A percentile compares a stretch with the other conserved stretches of the same genome.
phyloP scores from a whole-genome alignment of 2,888 invertebrate genomes.

The Diaperis boleti region DNA sequence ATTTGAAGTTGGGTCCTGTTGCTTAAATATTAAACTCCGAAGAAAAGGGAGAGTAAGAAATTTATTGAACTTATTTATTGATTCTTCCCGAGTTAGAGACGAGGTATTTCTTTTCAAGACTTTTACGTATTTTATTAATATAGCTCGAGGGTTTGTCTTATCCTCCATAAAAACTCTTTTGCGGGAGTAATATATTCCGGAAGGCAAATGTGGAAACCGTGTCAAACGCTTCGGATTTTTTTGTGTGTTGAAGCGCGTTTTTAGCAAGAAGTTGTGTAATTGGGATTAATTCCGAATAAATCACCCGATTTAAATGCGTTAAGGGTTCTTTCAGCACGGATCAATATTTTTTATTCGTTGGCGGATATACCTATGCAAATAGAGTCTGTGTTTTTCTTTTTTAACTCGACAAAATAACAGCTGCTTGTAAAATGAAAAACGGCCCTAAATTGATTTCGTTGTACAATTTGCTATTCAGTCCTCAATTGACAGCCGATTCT shows the following conservation, averaged over 20 bases:
- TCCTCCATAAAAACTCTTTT: slow-evolving; percentile 15
- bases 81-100: too few species aligned
- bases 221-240: slow-evolving; percentile 21
- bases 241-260: slow-evolving; percentile 8
- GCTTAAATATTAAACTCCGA: too few species aligned
- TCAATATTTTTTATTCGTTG: slow-evolving; percentile 38
- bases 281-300: slow-evolving; percentile 24
- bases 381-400: slow-evolving; percentile 41
- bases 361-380: slow-evolving; percentile 43
- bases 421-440: slow-evolving; percentile 45
- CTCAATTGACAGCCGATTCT: slow-evolving; percentile 43
- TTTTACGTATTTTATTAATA: slow-evolving; percentile 6
- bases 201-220: slow-evolving; percentile 27
- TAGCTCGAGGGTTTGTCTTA: not conserved
- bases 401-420: slow-evolving; percentile 43
- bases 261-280: slow-evolving; percentile 17
- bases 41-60: too few species aligned
- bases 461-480: slow-evolving; percentile 52
- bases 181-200: slow-evolving; percentile 4
- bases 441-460: slow-evolving; percentile 50
- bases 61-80: too few species aligned
- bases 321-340: slow-evolving; percentile 18
- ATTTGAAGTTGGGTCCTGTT: too few species aligned
- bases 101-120: too few species aligned
- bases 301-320: slow-evolving; percentile 12